A percentile compares a stretch with the other conserved stretches of the same genome.
phyloP scores from a whole-genome alignment of 2,888 invertebrate genomes.

The Candidula unifasciata region DNA sequence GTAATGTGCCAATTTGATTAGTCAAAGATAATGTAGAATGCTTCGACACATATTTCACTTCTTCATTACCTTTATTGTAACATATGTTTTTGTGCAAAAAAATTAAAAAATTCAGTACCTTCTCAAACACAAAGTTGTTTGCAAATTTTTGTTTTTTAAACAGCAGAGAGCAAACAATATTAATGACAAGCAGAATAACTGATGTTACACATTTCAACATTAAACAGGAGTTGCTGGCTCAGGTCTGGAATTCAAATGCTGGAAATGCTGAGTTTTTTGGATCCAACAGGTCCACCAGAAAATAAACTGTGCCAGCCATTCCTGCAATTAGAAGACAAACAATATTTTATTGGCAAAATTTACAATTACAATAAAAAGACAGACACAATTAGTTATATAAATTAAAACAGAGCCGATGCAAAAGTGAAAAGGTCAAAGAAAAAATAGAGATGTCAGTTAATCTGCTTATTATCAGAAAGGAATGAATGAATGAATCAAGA shows the following conservation, averaged over 20 bases:
- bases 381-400: no score
- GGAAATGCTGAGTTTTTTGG: conserved; percentile 86
- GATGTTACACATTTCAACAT: neutral
- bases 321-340: conserved; percentile 60
- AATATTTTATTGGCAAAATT: neutral
- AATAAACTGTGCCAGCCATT: conserved; percentile 87
- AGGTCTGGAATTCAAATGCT: conserved; percentile 79
- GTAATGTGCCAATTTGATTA: no score
- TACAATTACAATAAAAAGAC: no score
- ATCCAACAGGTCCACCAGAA: conserved; percentile 84
- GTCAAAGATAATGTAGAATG: no score
- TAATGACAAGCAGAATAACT: no score
- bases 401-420: no score
- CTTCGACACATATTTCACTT: no score
- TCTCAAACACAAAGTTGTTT: neutral
- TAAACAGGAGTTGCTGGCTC: neutral
- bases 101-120: neutral
- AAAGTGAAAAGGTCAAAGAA: no score
- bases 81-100: neutral
- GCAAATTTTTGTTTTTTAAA: no score
- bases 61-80: neutral
- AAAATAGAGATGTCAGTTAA: no score
- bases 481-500: no score
- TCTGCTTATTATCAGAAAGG: no score
- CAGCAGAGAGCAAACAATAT: neutral